Evolutionary conservation across 2,888 invertebrate species (phyloP), one percentile per base, ranked within the genome.

Genomic region (Mellilla xanthometata): DNA sequence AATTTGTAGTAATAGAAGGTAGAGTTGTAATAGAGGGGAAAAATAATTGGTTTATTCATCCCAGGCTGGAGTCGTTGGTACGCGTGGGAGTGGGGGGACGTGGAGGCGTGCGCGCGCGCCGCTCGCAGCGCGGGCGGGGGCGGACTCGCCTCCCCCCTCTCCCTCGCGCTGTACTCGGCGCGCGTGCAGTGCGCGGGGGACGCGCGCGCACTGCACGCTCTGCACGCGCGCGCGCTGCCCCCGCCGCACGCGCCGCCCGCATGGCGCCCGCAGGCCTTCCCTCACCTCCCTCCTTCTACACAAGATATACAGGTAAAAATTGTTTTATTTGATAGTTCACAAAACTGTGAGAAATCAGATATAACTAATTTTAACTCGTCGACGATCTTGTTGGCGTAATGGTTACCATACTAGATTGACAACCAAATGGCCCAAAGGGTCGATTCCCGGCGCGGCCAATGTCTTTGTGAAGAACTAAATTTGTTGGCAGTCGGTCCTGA

Each of bases 51-150:
- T n/a, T n/a, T n/a, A n/a, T n/a, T 19, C 1, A 19, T 19, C 6
- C 7, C 48, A 90, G 90, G 90, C 8, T 90, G 90, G 90, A 78
- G 76, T 38, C 76, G 67, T 2, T 81, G 82, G 76, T 87, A 90
- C 71, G 69, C 69, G 42, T 90, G 89, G 84, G 87, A 83, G 57
- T 89, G 89, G 90, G 83, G 88, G 52, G 89, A 89, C 61, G 72
- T 70, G 43, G 48, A 52, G 19, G 72, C 76, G 52, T 19, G 73
- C 47, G 63, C 67, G 36, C 56, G 56, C 3, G 68, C 58, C 0
- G 30, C 68, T 19, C 68, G 71, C 15, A 53, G 68, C 12, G 53
- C 60, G 8, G 66, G 68, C 39, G 62, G 58, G 34, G 55, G 53
- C 46, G n/a, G 5, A 4, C 3, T 6, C 2, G 53, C 57, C 24